These are phyloP conservation scores for Congeria kusceri DNA, from an alignment of 2,888 invertebrate species.

Conservation along the genomic window DNA sequence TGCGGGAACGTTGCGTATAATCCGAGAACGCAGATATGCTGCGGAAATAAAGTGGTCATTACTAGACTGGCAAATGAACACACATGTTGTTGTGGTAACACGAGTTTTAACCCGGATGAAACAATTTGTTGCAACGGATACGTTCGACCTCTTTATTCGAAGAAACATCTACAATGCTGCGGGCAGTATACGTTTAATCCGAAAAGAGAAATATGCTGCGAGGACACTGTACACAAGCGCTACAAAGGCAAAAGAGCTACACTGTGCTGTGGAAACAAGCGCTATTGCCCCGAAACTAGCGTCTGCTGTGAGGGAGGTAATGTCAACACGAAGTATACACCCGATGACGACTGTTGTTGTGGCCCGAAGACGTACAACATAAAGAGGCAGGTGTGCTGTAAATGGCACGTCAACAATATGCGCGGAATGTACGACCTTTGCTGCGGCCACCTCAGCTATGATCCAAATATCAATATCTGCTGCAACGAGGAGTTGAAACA, in stretches of 20 bases:
- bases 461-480: not conserved
- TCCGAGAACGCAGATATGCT: conserved; percentile 6
- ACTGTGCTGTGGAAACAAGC: not conserved
- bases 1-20: conserved; percentile 15
- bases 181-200: not conserved
- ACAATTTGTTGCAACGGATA: not conserved
- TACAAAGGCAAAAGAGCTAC: not conserved
- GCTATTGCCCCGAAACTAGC: not conserved
- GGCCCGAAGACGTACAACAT: not conserved
- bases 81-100: not conserved
- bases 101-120: not conserved
- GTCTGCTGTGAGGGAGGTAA: not conserved
- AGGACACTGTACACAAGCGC: not conserved
- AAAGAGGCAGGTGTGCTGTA: not conserved
- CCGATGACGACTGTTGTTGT: not conserved
- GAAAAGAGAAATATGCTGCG: not conserved
- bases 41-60: not conserved
- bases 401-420: not conserved
- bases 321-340: not conserved
- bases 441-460: not conserved
- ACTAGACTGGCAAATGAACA: not conserved
- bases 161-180: not conserved
- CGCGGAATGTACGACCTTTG: not conserved
- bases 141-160: not conserved
- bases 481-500: conserved; percentile 7